Conservation (phyloP, 53 echinoderm and acorn worm species). For the Apostichopus leukothele region DNA sequence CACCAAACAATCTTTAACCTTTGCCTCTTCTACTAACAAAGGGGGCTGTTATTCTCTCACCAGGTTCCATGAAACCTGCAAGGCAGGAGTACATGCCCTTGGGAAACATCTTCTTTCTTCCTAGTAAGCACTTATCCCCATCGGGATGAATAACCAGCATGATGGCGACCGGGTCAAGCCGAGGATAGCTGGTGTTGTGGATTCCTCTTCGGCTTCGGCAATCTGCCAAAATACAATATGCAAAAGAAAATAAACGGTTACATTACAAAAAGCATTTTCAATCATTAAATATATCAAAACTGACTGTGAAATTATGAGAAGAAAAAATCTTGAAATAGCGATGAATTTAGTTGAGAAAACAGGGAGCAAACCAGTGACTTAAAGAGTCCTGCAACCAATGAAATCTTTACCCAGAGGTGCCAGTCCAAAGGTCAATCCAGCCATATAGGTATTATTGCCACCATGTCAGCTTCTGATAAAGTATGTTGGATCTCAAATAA, state of each 20-base stretch:
- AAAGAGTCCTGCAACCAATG: too few relatives aligned
- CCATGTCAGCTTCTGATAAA: neutral
- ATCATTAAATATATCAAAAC: neutral
- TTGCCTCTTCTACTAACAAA: too few relatives aligned
- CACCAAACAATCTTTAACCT: too few relatives aligned
- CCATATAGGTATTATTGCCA: neutral
- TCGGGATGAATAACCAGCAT: conserved; percentile 92
- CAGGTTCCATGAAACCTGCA: conserved; percentile 99
- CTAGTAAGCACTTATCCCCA: conserved; percentile 80
- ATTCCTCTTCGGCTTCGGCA: conserved; percentile 81
- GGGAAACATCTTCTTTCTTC: conserved; percentile 93
- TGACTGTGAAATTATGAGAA: too few relatives aligned
- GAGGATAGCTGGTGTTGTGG: conserved; percentile 94
- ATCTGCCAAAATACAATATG: conserved; percentile 56
- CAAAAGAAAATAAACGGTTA: neutral
- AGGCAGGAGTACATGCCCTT: conserved; percentile 90
- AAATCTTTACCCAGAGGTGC: neutral
- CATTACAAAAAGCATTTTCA: too few relatives aligned
- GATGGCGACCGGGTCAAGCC: conserved; percentile 89
- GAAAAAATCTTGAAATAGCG: too few relatives aligned
- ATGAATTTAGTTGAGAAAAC: too few relatives aligned
- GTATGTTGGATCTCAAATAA: too few relatives aligned
- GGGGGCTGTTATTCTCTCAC: conserved; percentile 35
- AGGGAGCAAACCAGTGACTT: too few relatives aligned
- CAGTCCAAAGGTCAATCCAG: neutral